Conservation (phyloP, 2,797 vertebrate species). For the Spinus pinus region DNA sequence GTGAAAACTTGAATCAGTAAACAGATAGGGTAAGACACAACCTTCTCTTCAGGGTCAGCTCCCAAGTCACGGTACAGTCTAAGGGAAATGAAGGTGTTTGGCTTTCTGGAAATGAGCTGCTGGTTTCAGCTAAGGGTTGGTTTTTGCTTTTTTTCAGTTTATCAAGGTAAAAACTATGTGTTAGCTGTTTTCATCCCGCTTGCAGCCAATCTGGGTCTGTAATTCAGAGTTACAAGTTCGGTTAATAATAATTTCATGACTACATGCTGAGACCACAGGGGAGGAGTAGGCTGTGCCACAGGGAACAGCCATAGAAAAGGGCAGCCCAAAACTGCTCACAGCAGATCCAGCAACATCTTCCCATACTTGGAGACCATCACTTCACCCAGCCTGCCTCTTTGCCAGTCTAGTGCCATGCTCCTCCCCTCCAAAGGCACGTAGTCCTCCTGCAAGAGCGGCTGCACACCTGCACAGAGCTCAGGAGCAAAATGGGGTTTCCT, state of each 20-base stretch:
- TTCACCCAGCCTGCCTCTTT: background rate
- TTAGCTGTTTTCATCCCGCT: background rate
- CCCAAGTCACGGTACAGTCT: background rate
- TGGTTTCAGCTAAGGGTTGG: background rate
- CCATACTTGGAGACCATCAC: background rate
- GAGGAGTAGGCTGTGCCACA: background rate
- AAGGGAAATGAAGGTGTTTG: background rate
- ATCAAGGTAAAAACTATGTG: background rate
- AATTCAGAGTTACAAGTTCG: background rate
- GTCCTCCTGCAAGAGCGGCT: background rate
- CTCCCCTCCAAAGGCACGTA: background rate
- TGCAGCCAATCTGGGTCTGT: background rate
- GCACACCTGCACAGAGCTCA: background rate
- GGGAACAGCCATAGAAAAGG: background rate
- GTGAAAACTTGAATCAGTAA: slow-evolving; percentile 6
- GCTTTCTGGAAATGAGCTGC: background rate
- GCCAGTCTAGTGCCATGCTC: accelerated
- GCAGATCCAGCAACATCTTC: background rate
- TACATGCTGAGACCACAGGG: background rate
- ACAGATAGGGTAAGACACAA: background rate
- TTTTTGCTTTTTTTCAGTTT: accelerated
- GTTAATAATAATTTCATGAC: background rate
- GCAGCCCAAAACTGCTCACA: accelerated
- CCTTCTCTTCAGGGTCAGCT: slow-evolving; percentile 8
- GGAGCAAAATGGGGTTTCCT: background rate